Evolutionary conservation across 1,140 invertebrate genomes (phyloP).

Genomic region (Daktulosphaira vitifoliae): DNA sequence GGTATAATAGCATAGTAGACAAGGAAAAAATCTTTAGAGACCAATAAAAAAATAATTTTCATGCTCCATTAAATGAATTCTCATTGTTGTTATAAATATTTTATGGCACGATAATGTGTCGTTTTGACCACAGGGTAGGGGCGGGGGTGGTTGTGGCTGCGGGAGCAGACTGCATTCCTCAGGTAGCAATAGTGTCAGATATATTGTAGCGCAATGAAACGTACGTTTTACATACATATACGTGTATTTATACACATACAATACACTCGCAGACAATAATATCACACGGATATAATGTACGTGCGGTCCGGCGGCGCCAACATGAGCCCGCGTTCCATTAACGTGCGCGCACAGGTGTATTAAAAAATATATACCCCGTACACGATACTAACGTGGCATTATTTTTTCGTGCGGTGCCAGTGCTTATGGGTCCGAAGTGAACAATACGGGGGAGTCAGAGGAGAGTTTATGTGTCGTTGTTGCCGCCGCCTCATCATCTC

Average conservation of each 20-base stretch:
- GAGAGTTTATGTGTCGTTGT: not conserved
- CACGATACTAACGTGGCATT: not conserved
- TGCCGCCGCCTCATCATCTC: not conserved
- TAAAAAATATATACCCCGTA: not conserved
- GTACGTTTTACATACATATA: not conserved
- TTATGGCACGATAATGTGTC: not conserved
- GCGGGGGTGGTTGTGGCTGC: not conserved
- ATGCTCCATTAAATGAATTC: too few relatives aligned
- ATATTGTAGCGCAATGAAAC: slow-evolving; percentile 11
- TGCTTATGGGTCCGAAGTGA: too few relatives aligned
- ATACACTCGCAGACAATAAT: not conserved
- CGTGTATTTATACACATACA: not conserved
- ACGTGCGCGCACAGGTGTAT: slow-evolving; percentile 26
- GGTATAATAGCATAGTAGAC: too few relatives aligned
- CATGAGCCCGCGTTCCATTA: slow-evolving; percentile 20
- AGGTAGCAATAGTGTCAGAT: not conserved
- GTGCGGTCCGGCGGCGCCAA: slow-evolving; percentile 20
- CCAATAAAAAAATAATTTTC: too few relatives aligned
- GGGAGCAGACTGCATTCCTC: slow-evolving; percentile 17
- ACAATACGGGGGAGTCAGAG: not conserved
- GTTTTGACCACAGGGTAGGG: not conserved
- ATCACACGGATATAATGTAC: slow-evolving; percentile 1
- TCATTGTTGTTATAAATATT: too few relatives aligned
- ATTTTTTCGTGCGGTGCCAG: too few relatives aligned
- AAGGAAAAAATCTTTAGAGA: too few relatives aligned